Conservation (phyloP, 2,113 vertebrate species). For the Bubo scandiacus region DNA sequence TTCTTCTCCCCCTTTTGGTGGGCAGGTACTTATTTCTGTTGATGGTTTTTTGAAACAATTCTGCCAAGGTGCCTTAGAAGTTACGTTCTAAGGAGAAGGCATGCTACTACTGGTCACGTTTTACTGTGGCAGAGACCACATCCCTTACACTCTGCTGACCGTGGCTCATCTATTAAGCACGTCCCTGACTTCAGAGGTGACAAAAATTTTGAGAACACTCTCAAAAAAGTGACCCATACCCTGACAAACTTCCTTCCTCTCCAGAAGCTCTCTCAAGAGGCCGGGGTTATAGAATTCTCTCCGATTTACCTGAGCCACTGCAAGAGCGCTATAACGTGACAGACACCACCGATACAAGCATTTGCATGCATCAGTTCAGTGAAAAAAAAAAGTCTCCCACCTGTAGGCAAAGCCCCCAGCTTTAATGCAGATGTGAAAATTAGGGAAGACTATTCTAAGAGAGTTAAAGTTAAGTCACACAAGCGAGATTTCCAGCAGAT, state of each 20-base stretch:
- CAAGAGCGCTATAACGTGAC: rapidly evolving
- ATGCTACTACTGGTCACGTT: neutral
- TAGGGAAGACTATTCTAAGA: neutral
- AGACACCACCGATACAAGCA: neutral
- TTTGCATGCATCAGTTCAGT: neutral
- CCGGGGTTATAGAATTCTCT: neutral
- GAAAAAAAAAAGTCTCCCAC: neutral
- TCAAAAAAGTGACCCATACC: neutral
- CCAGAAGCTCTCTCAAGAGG: neutral
- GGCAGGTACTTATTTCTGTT: neutral
- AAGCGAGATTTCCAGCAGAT: neutral
- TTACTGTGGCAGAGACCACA: neutral
- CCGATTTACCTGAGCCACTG: neutral
- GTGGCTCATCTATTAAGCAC: rapidly evolving
- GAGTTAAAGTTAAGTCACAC: neutral
- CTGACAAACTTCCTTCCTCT: neutral
- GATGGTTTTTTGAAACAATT: neutral
- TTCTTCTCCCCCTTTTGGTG: neutral
- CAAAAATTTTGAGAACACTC: neutral
- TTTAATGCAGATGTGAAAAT: neutral
- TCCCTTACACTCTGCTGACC: neutral
- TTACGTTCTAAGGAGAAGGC: neutral
- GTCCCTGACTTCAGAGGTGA: neutral
- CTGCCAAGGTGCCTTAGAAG: neutral
- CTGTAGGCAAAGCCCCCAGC: neutral